phyloP scores from a whole-genome alignment of 2,113 vertebrate species.

The Oncorhynchus masou region DNA sequence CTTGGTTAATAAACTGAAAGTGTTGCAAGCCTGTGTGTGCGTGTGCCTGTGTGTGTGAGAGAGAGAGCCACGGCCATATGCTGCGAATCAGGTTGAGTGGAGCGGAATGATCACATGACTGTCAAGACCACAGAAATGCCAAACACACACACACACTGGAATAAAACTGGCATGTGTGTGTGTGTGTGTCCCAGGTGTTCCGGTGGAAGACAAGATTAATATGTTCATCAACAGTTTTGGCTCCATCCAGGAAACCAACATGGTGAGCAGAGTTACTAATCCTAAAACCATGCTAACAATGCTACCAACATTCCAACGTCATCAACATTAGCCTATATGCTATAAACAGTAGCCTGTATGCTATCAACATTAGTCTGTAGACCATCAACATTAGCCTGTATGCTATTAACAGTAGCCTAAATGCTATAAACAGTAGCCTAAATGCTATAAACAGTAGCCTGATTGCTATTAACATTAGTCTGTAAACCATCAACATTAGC shows the following conservation, averaged over 20 bases:
- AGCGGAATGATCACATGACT: neutral
- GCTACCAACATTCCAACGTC: neutral
- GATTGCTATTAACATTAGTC: no score
- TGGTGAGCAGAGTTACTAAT: conserved; percentile 75
- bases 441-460: no score
- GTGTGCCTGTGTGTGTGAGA: neutral
- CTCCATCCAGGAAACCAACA: conserved; percentile 95
- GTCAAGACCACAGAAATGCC: neutral
- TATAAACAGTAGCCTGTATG: no score
- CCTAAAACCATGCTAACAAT: neutral
- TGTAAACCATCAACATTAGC: no score
- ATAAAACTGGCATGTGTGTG: neutral
- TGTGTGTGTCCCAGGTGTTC: conserved; percentile 78
- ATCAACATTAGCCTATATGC: neutral
- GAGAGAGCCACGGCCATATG: neutral
- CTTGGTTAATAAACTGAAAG: conserved; percentile 9
- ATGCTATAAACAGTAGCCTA: no score
- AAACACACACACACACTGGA: neutral
- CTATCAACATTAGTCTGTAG: no score
- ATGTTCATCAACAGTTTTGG: conserved; percentile 99
- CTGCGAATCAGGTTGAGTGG: neutral
- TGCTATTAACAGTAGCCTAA: no score
- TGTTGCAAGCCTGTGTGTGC: neutral
- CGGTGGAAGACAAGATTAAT: conserved; percentile 93
- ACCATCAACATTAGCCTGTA: no score